Evolutionary conservation across 2,888 invertebrate genomes (phyloP).

Genomic region (Polydrusus cervinus): DNA sequence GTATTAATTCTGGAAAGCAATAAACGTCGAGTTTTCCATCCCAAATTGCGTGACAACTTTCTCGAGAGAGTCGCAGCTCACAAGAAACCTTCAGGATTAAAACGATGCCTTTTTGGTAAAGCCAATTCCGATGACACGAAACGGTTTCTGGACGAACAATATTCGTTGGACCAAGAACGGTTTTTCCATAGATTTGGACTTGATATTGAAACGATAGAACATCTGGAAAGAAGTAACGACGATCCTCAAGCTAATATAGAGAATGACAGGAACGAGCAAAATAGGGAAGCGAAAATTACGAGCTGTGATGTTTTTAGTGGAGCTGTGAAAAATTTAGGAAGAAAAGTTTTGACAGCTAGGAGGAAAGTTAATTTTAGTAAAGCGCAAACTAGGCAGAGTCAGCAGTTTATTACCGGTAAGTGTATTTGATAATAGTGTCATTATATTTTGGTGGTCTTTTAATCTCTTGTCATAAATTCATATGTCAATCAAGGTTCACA

Average conservation of each 20-base stretch:
- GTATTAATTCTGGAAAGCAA: constrained; percentile 55
- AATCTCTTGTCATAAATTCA: too few species aligned
- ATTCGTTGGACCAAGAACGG: constrained; percentile 75
- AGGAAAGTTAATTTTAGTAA: constrained; percentile 48
- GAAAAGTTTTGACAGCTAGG: constrained; percentile 50
- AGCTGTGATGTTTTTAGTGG: constrained; percentile 19
- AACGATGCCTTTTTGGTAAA: constrained; percentile 76
- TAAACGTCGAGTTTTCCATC: constrained; percentile 51
- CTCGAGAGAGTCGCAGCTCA: constrained; percentile 31
- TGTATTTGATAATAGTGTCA: too few species aligned
- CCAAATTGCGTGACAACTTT: constrained; percentile 50
- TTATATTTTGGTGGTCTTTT: too few species aligned
- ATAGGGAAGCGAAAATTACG: constrained; percentile 29
- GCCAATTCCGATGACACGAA: constrained; percentile 76
- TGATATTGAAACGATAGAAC: constrained; percentile 68
- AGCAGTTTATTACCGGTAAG: constrained; percentile 54
- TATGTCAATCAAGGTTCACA: too few species aligned
- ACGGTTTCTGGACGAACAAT: constrained; percentile 76
- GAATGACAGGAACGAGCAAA: constrained; percentile 47
- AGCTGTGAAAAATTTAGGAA: constrained; percentile 37
- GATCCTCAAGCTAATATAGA: constrained; percentile 42
- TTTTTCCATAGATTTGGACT: constrained; percentile 78
- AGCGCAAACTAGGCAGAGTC: constrained; percentile 34
- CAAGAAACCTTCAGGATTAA: constrained; percentile 21
- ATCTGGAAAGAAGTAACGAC: constrained; percentile 44